phyloP scores from a whole-genome alignment of 2,113 vertebrate genomes.

The Dromas ardeola region DNA sequence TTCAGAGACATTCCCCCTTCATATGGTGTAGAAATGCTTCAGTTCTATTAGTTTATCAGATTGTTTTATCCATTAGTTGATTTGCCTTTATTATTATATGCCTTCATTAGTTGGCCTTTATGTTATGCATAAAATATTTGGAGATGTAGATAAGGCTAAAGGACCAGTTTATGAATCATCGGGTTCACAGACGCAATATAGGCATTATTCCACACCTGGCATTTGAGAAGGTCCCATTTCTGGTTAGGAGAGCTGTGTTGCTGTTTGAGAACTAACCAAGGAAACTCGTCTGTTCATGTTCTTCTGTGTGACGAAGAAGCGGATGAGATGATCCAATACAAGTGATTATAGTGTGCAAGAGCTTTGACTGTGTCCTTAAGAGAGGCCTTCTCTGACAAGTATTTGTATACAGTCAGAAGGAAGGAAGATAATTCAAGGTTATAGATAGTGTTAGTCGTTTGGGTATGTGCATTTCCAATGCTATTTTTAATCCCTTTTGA shows the following conservation, averaged over 20 bases:
- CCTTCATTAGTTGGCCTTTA: background rate
- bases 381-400: conserved; percentile 10
- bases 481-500: background rate
- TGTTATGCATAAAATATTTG: background rate
- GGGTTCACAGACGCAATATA: background rate
- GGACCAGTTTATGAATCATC: background rate
- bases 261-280: background rate
- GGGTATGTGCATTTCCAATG: background rate
- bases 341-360: background rate
- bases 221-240: background rate
- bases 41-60: background rate
- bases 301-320: background rate
- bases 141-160: background rate
- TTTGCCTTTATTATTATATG: background rate
- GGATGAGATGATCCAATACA: background rate
- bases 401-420: background rate
- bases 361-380: conserved; percentile 4
- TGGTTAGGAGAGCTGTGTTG: background rate
- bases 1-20: background rate
- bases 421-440: conserved; percentile 39
- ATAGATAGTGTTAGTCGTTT: background rate
- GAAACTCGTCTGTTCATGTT: background rate
- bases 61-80: background rate
- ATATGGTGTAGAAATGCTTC: background rate
- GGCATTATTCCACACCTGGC: background rate